Evolutionary conservation across 2,113 vertebrate species (phyloP), one percentile per base, ranked within the genome.

Genomic region (Oncorhynchus mykiss): DNA sequence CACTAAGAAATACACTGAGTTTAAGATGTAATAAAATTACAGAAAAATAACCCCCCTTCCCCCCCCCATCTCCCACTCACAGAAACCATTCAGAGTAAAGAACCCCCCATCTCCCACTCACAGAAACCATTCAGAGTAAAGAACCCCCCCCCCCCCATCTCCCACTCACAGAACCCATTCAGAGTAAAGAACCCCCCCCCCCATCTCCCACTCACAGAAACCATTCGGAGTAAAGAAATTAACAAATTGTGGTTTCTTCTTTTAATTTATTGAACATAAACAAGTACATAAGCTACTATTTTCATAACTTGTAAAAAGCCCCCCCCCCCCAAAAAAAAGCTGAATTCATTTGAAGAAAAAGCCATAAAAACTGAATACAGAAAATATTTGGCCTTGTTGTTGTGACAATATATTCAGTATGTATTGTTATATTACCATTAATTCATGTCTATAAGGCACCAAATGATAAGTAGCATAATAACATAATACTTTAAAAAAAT

Each of bases 301-400:
- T 91, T 90, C 82, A 88, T 90, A 93, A 93, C 91, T 92, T 89
- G 91, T 95, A 96, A 94, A 95, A 94, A 93, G 93, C 91, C 92
- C 90, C 6, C 29, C 90, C 6, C 29, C 27, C 25, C 25, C 25
- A 0, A 27, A 31, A 87, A 92, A 94, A 94, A 94, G 94, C 91
- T 93, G 79, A 85, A 91, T 92, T 91, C 79, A 87, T 90, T 85
- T 92, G 93, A 94, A 93, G 93, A 91, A 94, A 94, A 91, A 92
- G 92, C 90, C 86, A 87, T 96, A 95, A 94, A 95, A 96, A 95
- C 90, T 88, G 89, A 94, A 93, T 94, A 95, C 92, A 94, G 94
- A 95, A 96, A 95, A 96, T 95, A 96, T 93, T 93, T 96, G 94
- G 94, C 94, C 93, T 95, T 90, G 27, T 88, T 93, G 91, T 94